Evolutionary conservation across 2,797 vertebrate genomes (phyloP).

Genomic region (Taenioides sp.): DNA sequence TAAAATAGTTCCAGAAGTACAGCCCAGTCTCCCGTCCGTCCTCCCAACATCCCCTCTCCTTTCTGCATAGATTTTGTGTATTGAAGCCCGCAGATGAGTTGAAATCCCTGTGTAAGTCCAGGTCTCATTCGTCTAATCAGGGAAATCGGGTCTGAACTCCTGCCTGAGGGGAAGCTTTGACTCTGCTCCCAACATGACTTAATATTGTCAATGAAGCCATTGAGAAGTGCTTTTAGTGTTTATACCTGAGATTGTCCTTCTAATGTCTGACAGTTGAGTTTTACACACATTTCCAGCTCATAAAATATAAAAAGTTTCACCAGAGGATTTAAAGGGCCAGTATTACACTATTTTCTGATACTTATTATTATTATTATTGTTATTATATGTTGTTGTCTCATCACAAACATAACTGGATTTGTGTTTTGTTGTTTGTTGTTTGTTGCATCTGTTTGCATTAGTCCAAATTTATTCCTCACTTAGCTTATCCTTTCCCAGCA

Average conservation of each 20-base stretch:
- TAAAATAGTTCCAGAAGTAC: conserved; percentile 10
- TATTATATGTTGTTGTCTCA: no score
- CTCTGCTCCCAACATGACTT: conserved; percentile 65
- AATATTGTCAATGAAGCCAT: conserved; percentile 58
- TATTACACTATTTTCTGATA: no score
- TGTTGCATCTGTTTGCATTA: no score
- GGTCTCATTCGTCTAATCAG: conserved; percentile 69
- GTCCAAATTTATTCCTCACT: no score
- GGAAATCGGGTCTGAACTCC: conserved; percentile 61
- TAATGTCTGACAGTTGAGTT: no score
- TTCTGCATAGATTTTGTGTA: conserved; percentile 30
- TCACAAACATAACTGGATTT: no score
- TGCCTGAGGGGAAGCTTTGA: conserved; percentile 46
- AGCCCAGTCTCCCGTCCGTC: conserved; percentile 5
- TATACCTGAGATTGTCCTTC: conserved; percentile 21
- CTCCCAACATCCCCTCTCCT: conserved; percentile 2
- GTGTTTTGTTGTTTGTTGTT: no score
- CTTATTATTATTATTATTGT: no score
- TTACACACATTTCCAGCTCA: no score
- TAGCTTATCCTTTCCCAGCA: no score
- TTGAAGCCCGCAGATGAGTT: conserved; percentile 64
- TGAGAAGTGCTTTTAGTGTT: conserved; percentile 11
- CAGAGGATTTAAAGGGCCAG: no score
- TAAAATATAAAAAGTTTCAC: no score
- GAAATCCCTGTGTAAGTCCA: conserved; percentile 58